Conservation (phyloP, 2,797 vertebrate genomes). For the Myotis daubentonii region DNA sequence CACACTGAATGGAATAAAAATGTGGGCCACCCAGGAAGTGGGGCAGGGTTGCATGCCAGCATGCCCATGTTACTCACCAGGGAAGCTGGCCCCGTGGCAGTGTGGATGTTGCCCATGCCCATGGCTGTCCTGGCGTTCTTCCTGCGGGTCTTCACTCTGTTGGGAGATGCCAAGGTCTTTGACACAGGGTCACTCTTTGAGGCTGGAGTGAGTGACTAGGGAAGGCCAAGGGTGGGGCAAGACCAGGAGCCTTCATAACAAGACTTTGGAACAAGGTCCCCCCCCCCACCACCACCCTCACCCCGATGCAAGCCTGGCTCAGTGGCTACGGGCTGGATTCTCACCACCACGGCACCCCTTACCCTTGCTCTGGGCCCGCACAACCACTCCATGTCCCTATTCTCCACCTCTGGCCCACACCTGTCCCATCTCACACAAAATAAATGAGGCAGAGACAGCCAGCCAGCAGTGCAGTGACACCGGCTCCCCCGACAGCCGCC, state of each 20-base stretch:
- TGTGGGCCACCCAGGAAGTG: not conserved
- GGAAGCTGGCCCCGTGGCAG: rapidly evolving
- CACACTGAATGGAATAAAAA: rapidly evolving
- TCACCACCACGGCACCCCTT: rapidly evolving
- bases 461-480: not conserved
- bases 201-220: not conserved
- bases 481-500: not conserved
- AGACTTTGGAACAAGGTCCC: not conserved
- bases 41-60: rapidly evolving
- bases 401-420: not conserved
- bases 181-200: not conserved
- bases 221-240: not conserved
- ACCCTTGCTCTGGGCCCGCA: not conserved
- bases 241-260: not conserved
- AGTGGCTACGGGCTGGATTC: not conserved
- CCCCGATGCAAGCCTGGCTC: too few relatives aligned
- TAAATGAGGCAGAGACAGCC: not conserved
- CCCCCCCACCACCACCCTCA: too few relatives aligned
- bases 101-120: rapidly evolving
- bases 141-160: slow-evolving; percentile 32
- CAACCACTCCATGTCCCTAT: not conserved
- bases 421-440: slow-evolving; percentile 22
- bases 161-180: not conserved
- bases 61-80: not conserved
- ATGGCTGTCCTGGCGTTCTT: not conserved